These are phyloP conservation scores for Heteromurus nitidus DNA, from an alignment of 2,888 invertebrate genomes.

Conservation along the genomic window DNA sequence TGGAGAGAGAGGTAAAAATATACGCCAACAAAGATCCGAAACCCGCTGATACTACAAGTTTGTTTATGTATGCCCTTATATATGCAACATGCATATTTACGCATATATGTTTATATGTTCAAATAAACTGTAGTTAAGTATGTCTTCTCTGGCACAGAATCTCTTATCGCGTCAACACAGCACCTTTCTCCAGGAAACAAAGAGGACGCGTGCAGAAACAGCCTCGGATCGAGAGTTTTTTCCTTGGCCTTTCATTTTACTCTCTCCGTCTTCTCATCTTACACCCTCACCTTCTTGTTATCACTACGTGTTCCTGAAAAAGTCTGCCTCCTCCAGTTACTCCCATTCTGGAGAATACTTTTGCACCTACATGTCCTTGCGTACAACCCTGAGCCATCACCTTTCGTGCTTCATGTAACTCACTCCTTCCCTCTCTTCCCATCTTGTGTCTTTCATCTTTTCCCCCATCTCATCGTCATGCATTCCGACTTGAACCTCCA, in stretches of 20 bases:
- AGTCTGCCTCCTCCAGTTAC: too few relatives aligned
- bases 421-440: constrained; percentile 2
- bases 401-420: constrained; percentile 9
- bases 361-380: not conserved
- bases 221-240: not conserved
- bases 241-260: constrained; percentile 8
- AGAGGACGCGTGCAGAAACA: not conserved
- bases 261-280: not conserved
- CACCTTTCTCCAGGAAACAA: constrained; percentile 2
- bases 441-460: constrained; percentile 30
- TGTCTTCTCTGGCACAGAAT: not conserved
- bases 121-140: not conserved
- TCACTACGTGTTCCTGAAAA: too few relatives aligned
- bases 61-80: not conserved
- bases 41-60: not conserved
- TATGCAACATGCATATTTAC: not conserved
- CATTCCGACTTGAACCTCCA: constrained; percentile 38
- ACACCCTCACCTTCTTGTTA: not conserved
- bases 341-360: too few relatives aligned
- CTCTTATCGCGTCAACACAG: not conserved
- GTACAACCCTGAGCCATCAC: not conserved
- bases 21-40: too few relatives aligned
- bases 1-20: too few relatives aligned
- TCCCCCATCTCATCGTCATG: constrained; percentile 51
- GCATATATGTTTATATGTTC: not conserved